These are phyloP conservation scores for Sycophila sp. DNA, from an alignment of 1,140 invertebrate species.

Conservation along the genomic window DNA sequence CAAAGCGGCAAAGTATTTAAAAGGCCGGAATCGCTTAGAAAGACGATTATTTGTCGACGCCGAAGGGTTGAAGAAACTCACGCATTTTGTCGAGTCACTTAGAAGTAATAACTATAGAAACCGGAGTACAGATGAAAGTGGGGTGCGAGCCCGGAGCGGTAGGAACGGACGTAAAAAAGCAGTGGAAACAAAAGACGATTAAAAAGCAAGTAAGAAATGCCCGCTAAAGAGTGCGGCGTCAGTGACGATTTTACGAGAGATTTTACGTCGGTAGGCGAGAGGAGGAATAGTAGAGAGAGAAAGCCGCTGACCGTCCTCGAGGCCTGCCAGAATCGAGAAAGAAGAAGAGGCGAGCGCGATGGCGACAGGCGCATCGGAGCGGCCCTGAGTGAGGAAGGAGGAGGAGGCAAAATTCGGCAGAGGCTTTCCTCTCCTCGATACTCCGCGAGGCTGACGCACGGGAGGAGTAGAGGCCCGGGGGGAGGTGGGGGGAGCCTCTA, in stretches of 20 bases:
- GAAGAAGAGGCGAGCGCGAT: constrained; percentile 28
- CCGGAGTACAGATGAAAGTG: too few relatives aligned
- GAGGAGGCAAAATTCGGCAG: constrained; percentile 31
- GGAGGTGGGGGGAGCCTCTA: constrained; percentile 57
- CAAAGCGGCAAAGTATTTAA: too few relatives aligned
- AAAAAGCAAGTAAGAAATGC: neutral
- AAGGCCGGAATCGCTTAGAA: too few relatives aligned
- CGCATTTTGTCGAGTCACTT: too few relatives aligned
- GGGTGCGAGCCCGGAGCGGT: too few relatives aligned
- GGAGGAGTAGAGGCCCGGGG: neutral
- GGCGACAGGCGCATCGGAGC: constrained; percentile 25
- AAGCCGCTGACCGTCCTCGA: constrained; percentile 34
- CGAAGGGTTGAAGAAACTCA: too few relatives aligned
- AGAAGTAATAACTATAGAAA: too few relatives aligned
- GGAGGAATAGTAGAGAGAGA: constrained; percentile 8
- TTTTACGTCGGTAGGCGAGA: neutral
- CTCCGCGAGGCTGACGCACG: too few relatives aligned
- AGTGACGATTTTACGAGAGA: constrained; percentile 21
- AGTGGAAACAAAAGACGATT: neutral
- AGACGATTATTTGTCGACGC: too few relatives aligned
- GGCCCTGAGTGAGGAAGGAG: constrained; percentile 30
- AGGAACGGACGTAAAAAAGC: neutral
- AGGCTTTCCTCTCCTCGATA: neutral
- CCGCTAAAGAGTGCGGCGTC: neutral
- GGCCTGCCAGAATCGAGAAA: constrained; percentile 22